Conservation (phyloP, 2,113 vertebrate species). For the Gasterosteus nipponicus region DNA sequence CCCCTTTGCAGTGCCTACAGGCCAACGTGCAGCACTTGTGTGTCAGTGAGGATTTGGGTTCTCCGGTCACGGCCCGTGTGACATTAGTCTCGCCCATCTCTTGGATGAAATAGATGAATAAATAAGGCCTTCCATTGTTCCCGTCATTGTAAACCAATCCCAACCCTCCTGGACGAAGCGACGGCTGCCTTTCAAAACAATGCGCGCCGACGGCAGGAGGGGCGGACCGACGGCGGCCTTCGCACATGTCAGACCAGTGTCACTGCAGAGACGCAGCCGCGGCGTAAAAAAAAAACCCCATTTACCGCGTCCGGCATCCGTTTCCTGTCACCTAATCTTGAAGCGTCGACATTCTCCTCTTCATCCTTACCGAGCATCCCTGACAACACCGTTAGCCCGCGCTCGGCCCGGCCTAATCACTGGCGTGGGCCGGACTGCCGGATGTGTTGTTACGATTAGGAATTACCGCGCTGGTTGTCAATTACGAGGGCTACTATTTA, state of each 20-base stretch:
- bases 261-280: constrained; percentile 33
- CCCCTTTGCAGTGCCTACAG: not conserved
- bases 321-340: constrained; percentile 30
- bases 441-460: constrained; percentile 66
- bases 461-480: constrained; percentile 69
- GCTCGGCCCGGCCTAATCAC: constrained; percentile 45
- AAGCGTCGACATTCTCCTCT: constrained; percentile 11
- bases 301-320: constrained; percentile 31
- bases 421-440: constrained; percentile 28
- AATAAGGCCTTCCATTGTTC: not conserved
- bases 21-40: constrained; percentile 2
- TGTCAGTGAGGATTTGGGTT: constrained; percentile 19
- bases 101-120: not conserved
- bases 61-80: constrained; percentile 15
- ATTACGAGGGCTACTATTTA: constrained; percentile 70
- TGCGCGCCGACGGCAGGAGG: not conserved
- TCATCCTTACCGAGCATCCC: not conserved
- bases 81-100: not conserved
- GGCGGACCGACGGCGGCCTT: not conserved
- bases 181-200: not conserved
- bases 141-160: not conserved
- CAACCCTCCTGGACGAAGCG: not conserved
- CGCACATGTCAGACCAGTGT: not conserved
- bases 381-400: constrained; percentile 15
- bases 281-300: constrained; percentile 38